Conservation (phyloP, 2,113 vertebrate genomes). For the Cryptotis parvus region DNA sequence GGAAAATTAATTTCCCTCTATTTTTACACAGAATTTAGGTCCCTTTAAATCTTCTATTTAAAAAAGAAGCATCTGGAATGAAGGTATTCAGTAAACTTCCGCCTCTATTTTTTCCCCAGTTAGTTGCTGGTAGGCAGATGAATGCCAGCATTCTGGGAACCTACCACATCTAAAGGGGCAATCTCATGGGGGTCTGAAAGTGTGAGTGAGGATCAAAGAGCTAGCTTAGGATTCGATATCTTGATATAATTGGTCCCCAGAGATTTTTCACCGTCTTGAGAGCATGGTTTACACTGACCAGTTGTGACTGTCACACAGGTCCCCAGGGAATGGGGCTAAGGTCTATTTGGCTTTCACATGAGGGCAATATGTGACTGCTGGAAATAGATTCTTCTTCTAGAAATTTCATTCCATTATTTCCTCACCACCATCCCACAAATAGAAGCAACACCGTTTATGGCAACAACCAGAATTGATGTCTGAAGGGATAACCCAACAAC, state of each 20-base stretch:
- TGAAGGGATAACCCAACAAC: not conserved
- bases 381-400: not conserved
- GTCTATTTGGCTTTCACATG: not conserved
- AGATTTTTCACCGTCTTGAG: not conserved
- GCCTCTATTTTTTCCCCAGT: not conserved
- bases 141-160: not conserved
- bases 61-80: not conserved
- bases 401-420: not conserved
- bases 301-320: not conserved
- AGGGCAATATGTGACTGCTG: not conserved
- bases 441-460: not conserved
- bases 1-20: not conserved
- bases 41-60: not conserved
- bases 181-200: not conserved
- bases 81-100: not conserved
- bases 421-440: not conserved
- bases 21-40: conserved; percentile 28
- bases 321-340: not conserved
- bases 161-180: not conserved
- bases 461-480: not conserved
- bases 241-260: not conserved
- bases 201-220: not conserved
- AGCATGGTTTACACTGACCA: not conserved
- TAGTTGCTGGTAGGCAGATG: not conserved
- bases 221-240: not conserved